These are phyloP conservation scores for Phrixothrix hirtus DNA, from an alignment of 2,888 invertebrate genomes.

Conservation along the genomic window DNA sequence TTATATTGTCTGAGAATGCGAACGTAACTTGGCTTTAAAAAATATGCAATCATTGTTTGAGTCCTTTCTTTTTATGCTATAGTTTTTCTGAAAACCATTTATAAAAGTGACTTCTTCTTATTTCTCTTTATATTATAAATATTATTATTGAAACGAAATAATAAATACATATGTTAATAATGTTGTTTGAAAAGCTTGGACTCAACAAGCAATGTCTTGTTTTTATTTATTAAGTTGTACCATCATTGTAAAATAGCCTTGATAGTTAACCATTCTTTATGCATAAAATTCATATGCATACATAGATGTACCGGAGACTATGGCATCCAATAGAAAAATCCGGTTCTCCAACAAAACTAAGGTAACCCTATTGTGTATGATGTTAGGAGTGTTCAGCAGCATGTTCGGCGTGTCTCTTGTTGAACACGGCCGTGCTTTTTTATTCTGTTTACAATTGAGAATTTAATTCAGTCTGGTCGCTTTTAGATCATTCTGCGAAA, in stretches of 20 bases:
- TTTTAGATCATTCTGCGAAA: conserved; percentile 47
- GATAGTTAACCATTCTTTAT: conserved; percentile 21
- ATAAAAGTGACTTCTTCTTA: no score
- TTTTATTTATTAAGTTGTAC: conserved; percentile 21
- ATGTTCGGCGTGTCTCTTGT: conserved; percentile 23
- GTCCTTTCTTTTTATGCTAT: conserved; percentile 9
- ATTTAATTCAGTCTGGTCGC: conserved; percentile 50
- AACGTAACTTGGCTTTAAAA: conserved; percentile 23
- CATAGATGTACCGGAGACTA: conserved; percentile 10
- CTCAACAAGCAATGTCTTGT: conserved; percentile 7
- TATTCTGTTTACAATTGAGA: conserved; percentile 50
- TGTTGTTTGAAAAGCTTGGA: no score
- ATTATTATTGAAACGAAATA: no score
- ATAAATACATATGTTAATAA: no score
- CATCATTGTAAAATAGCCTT: conserved; percentile 19
- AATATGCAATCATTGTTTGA: conserved; percentile 30
- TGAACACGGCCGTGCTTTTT: conserved; percentile 32
- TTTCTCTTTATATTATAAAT: no score
- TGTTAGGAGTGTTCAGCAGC: conserved; percentile 23
- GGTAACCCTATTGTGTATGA: conserved; percentile 26
- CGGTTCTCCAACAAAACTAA: conserved; percentile 17
- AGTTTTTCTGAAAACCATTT: conserved; percentile 5
- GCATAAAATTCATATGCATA: conserved; percentile 28
- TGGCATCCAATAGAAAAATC: conserved; percentile 25
- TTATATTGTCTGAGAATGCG: conserved; percentile 38